phyloP scores from a whole-genome alignment of 2,797 vertebrate species.

The Helostoma temminkii region DNA sequence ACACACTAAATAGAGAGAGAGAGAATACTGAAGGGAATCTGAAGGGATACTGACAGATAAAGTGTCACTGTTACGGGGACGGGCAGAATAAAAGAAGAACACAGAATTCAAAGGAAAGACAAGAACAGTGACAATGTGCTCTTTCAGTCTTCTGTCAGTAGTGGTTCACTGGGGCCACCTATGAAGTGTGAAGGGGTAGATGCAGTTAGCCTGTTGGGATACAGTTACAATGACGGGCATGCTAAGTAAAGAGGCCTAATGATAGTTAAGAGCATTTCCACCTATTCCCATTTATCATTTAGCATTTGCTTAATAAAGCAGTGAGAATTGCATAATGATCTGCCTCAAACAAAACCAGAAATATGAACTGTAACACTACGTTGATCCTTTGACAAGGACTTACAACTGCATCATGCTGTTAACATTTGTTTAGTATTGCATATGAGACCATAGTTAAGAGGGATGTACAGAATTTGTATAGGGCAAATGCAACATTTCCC shows the following conservation, averaged over 20 bases:
- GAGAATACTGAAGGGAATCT: slow-evolving; percentile 10
- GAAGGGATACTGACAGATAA: slow-evolving; percentile 24
- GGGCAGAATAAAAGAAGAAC: slow-evolving; percentile 12
- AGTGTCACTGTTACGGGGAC: slow-evolving; percentile 7
- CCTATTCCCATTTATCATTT: not conserved
- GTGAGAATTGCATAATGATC: too few relatives aligned
- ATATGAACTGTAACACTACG: too few relatives aligned
- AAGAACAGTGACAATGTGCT: slow-evolving; percentile 27
- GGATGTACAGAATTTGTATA: not conserved
- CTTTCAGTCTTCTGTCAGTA: slow-evolving; percentile 25
- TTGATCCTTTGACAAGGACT: too few relatives aligned
- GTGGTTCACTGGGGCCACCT: slow-evolving; percentile 19
- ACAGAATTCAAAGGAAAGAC: slow-evolving; percentile 24
- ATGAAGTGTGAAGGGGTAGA: slow-evolving; percentile 9
- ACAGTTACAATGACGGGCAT: slow-evolving; percentile 22
- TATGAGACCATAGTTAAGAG: not conserved
- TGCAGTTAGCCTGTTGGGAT: slow-evolving; percentile 4
- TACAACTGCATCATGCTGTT: too few relatives aligned
- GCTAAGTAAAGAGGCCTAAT: slow-evolving; percentile 3
- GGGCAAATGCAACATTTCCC: not conserved
- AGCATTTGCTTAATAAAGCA: too few relatives aligned
- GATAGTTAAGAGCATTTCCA: not conserved
- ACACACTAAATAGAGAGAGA: not conserved
- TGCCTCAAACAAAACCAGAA: too few relatives aligned
- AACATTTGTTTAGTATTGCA: too few relatives aligned